phyloP scores from a whole-genome alignment of 2,797 vertebrate species.

The Eospalax fontanierii region DNA sequence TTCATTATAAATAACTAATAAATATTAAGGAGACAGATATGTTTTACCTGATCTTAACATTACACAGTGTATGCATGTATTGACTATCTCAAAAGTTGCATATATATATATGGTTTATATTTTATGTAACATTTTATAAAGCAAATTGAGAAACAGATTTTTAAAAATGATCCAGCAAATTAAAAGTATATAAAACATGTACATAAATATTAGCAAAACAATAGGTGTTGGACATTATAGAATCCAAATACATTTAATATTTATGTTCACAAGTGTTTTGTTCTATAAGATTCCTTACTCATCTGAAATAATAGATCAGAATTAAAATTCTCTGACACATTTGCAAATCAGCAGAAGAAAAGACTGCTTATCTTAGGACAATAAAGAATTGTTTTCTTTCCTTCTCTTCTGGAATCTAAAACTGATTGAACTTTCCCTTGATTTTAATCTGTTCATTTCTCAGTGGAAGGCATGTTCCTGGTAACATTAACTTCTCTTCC shows the following conservation, averaged over 20 bases:
- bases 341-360: not conserved
- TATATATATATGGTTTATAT: not conserved
- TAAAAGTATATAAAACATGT: not conserved
- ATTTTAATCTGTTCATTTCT: not conserved
- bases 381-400: not conserved
- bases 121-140: not conserved
- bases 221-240: not conserved
- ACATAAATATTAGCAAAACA: not conserved
- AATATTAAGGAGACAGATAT: not conserved
- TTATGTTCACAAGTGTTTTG: not conserved
- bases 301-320: not conserved
- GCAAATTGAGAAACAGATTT: not conserved
- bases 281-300: not conserved
- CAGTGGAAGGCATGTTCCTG: not conserved
- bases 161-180: not conserved
- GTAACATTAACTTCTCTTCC: not conserved
- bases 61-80: not conserved
- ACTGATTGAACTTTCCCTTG: not conserved
- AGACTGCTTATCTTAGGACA: not conserved
- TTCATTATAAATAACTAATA: not conserved
- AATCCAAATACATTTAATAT: not conserved
- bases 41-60: not conserved
- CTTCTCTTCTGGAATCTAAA: not conserved
- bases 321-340: not conserved
- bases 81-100: not conserved